Percentiles rank a stretch among this genome's conserved stretches.
phyloP scores from a whole-genome alignment of 2,797 vertebrate genomes.

The Rhinichthys osculus region DNA sequence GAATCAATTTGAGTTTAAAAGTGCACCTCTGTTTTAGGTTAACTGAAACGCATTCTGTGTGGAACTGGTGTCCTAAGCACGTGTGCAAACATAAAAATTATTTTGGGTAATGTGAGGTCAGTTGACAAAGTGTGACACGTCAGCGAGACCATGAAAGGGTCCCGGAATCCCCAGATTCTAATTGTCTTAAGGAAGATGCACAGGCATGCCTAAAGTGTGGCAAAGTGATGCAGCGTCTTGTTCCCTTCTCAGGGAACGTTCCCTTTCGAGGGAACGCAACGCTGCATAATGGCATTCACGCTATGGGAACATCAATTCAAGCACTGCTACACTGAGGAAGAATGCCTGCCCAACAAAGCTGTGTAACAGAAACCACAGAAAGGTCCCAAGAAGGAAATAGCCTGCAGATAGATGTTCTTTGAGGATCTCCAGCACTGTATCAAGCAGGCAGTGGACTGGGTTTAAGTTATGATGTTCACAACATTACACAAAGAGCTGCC shows the following conservation, averaged over 20 bases:
- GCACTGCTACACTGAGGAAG: not conserved
- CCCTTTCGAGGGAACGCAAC: not conserved
- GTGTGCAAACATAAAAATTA: not conserved
- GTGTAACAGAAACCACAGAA: not conserved
- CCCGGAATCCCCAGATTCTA: not conserved
- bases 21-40: not conserved
- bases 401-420: not conserved
- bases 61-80: not conserved
- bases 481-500: too few species aligned
- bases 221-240: not conserved
- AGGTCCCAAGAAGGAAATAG: not conserved
- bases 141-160: not conserved
- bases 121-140: not conserved
- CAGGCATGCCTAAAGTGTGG: not conserved
- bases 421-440: too few species aligned
- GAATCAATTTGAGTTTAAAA: not conserved
- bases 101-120: not conserved
- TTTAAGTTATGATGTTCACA: too few species aligned
- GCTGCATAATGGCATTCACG: not conserved
- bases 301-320: not conserved
- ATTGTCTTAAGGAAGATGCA: not conserved
- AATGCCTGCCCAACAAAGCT: not conserved
- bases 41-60: too few species aligned
- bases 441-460: too few species aligned
- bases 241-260: not conserved